Evolutionary conservation across 2,113 vertebrate species (phyloP).

Genomic region (Narcine bancroftii): DNA sequence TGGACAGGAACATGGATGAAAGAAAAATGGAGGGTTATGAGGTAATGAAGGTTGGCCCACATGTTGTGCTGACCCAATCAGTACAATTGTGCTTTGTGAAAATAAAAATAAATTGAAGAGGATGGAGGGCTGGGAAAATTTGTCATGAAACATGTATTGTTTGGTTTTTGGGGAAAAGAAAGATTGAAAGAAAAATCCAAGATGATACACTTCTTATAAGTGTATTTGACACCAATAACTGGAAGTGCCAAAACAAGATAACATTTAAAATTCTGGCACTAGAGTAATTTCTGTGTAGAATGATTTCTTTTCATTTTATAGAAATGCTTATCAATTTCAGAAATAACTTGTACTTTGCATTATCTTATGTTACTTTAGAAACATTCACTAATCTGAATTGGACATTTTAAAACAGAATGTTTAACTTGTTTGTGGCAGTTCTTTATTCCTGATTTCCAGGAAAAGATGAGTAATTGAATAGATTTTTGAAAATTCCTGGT

Average conservation of each 20-base stretch:
- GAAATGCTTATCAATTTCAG: background rate
- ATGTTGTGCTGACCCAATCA: too few relatives aligned
- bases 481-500: background rate
- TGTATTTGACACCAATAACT: background rate
- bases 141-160: background rate
- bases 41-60: too few relatives aligned
- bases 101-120: background rate
- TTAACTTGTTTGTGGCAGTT: background rate
- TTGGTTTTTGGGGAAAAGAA: background rate
- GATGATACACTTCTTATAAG: background rate
- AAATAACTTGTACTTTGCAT: background rate
- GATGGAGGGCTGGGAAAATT: background rate
- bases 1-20: too few relatives aligned
- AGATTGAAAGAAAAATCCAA: background rate
- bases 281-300: background rate
- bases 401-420: background rate
- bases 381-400: background rate
- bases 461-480: background rate
- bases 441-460: conserved; percentile 9
- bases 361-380: background rate
- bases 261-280: background rate
- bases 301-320: background rate
- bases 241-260: background rate
- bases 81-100: background rate
- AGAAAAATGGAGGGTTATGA: too few relatives aligned